Evolutionary conservation across 2,113 vertebrate species (phyloP).

Genomic region (human (Homo sapiens)): GRCh38 chr18:10972001-10972500

Average conservation of each 20-base stretch:
- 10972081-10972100: too few species aligned
- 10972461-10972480: neutral
- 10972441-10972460: too few species aligned
- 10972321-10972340: neutral
- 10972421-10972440: neutral
- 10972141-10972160: too few species aligned
- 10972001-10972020: too few species aligned
- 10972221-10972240: neutral
- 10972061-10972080: too few species aligned
- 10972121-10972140: too few species aligned
- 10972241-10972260: neutral
- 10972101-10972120: too few species aligned
- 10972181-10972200: too few species aligned
- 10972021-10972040: too few species aligned
- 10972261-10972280: neutral
- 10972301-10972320: neutral
- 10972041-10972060: too few species aligned
- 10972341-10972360: neutral
- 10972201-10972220: neutral
- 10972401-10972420: neutral
- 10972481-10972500: neutral
- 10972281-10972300: neutral
- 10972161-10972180: too few species aligned
- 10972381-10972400: neutral
- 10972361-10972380: neutral